Evolutionary conservation across 1,140 invertebrate genomes (phyloP).

Genomic region (Grapholita molesta): DNA sequence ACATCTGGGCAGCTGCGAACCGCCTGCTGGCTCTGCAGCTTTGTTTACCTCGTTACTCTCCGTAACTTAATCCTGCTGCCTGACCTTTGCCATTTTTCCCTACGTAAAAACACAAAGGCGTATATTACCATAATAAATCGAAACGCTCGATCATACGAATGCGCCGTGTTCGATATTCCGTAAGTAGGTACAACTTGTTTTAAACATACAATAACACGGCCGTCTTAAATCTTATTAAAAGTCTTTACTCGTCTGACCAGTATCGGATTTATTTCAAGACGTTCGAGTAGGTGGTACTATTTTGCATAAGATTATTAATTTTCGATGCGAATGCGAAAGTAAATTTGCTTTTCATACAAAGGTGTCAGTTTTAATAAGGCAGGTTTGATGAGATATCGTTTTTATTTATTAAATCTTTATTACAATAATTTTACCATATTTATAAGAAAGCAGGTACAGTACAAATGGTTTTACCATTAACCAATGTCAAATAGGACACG

Average conservation of each 20-base stretch:
- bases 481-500: neutral
- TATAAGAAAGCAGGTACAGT: no score
- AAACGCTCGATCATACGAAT: conserved; percentile 3
- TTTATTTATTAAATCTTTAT: no score
- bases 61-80: conserved; percentile 27
- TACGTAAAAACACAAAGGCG: conserved; percentile 10
- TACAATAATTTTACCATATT: no score
- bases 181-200: neutral
- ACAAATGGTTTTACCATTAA: no score
- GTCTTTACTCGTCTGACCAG: neutral
- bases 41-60: conserved; percentile 25
- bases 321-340: neutral
- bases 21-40: neutral
- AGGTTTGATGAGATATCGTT: neutral
- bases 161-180: neutral
- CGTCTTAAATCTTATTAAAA: conserved; percentile 1
- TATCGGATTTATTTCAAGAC: conserved; percentile 2
- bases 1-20: neutral
- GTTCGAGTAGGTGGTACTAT: neutral
- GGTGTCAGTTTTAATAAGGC: neutral
- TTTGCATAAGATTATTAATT: neutral
- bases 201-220: neutral
- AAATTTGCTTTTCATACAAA: neutral
- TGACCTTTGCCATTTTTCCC: conserved; percentile 22
- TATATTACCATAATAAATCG: conserved; percentile 14